Percentiles rank a stretch among this genome's conserved stretches.
Conservation (phyloP, 2,113 vertebrate species). For the Atractosteus spatula region DNA sequence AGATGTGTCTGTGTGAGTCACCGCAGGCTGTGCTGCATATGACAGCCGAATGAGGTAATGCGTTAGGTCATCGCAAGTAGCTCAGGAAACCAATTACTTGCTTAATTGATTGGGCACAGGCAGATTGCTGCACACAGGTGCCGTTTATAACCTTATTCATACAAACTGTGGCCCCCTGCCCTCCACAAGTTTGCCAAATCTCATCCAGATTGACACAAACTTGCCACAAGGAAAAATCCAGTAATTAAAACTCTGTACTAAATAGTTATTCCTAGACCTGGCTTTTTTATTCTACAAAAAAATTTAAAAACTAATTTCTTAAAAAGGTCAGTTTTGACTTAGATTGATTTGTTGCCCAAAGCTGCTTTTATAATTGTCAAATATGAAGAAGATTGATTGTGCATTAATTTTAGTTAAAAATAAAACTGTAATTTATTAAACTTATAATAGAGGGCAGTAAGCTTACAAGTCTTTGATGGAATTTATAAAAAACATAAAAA, state of each 20-base stretch:
- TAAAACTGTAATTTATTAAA: too few relatives aligned
- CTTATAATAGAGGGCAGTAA: too few relatives aligned
- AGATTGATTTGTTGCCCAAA: conserved; percentile 41
- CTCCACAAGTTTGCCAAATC: background rate
- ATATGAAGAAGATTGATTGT: conserved; percentile 33
- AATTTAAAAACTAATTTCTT: conserved; percentile 28
- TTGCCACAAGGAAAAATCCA: background rate
- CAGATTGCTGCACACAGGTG: conserved; percentile 28
- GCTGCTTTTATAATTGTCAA: conserved; percentile 40
- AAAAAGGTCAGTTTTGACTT: conserved; percentile 45
- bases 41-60: conserved; percentile 58
- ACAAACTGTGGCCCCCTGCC: conserved; percentile 2
- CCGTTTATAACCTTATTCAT: conserved; percentile 32
- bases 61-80: conserved; percentile 52
- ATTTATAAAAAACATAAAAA: too few relatives aligned
- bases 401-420: too few relatives aligned
- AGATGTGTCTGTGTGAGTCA: conserved; percentile 36
- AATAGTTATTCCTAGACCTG: background rate
- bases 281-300: conserved; percentile 9
- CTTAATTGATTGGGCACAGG: conserved; percentile 45
- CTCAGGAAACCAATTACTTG: conserved; percentile 48
- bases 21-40: conserved; percentile 8
- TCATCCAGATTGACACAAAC: background rate
- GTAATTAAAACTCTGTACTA: background rate
- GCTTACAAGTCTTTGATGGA: too few relatives aligned